Evolutionary conservation across 2,113 vertebrate species (phyloP).

Genomic region (Pedionomus torquatus): DNA sequence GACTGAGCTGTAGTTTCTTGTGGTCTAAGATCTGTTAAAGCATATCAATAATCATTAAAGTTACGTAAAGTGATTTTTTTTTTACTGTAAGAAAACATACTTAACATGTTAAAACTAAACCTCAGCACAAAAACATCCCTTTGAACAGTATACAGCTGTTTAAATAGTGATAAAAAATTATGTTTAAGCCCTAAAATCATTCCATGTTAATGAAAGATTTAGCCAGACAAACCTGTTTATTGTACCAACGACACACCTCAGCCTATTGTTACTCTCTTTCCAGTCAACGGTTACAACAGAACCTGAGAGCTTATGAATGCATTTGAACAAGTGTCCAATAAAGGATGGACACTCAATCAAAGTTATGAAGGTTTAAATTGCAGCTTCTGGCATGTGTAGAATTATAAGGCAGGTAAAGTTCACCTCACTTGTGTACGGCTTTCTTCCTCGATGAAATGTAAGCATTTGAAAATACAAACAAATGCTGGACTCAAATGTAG

Average conservation of each 20-base stretch:
- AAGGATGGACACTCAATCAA: conserved; percentile 8
- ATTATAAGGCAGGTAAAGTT: not conserved
- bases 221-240: conserved; percentile 50
- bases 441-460: not conserved
- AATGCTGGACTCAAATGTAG: not conserved
- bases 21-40: not conserved
- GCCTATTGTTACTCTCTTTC: conserved; percentile 26
- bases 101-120: not conserved
- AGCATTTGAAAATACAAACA: not conserved
- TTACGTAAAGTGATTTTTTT: not conserved
- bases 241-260: conserved; percentile 16
- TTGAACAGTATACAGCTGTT: conserved; percentile 20
- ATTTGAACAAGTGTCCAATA: conserved; percentile 1
- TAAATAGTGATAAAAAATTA: conserved; percentile 32
- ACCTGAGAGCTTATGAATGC: not conserved
- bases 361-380: not conserved
- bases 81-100: not conserved
- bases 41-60: not conserved
- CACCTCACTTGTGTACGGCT: not conserved
- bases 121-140: not conserved
- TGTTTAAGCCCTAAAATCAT: not conserved
- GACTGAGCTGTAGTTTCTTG: not conserved
- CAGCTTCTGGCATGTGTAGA: not conserved
- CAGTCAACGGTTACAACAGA: conserved; percentile 10
- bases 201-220: conserved; percentile 3